These are phyloP conservation scores for Phenganax subtilis DNA, from an alignment of 92 coral and sea anemone species.

Conservation along the genomic window DNA sequence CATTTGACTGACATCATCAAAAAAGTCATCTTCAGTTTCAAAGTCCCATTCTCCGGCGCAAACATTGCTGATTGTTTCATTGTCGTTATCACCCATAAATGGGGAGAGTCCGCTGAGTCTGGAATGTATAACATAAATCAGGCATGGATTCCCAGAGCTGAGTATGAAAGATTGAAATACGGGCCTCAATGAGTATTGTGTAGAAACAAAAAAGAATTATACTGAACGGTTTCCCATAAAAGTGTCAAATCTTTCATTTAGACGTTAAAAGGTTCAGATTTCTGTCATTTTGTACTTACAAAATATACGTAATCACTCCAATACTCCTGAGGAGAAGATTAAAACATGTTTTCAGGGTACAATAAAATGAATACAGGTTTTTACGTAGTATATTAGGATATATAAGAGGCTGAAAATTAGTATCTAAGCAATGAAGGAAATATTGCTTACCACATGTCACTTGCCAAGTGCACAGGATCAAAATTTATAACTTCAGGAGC, in stretches of 20 bases:
- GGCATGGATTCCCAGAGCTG: no score
- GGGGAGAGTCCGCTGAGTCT: slow-evolving; percentile 97
- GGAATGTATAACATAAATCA: neutral
- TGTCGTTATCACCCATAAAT: slow-evolving; percentile 98
- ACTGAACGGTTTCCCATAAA: no score
- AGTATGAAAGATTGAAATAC: no score
- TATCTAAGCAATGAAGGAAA: neutral
- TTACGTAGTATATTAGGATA: no score
- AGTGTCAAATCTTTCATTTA: no score
- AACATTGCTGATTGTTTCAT: slow-evolving; percentile 90
- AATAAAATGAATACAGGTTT: no score
- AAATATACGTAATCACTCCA: slow-evolving; percentile 90
- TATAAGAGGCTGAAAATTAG: no score
- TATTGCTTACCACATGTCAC: slow-evolving; percentile 90
- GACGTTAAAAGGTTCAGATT: neutral
- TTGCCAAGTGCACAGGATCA: slow-evolving; percentile 67
- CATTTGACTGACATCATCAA: slow-evolving; percentile 84
- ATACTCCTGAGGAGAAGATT: slow-evolving; percentile 61
- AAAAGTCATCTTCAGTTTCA: slow-evolving; percentile 75
- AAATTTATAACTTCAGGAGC: slow-evolving; percentile 93
- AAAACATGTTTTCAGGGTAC: no score
- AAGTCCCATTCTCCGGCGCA: slow-evolving; percentile 92
- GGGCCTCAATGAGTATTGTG: no score
- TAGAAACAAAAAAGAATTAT: neutral
- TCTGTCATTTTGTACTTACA: slow-evolving; percentile 61